These are phyloP conservation scores for Plagodis pulveraria DNA, from an alignment of 2,888 invertebrate species.

Conservation along the genomic window DNA sequence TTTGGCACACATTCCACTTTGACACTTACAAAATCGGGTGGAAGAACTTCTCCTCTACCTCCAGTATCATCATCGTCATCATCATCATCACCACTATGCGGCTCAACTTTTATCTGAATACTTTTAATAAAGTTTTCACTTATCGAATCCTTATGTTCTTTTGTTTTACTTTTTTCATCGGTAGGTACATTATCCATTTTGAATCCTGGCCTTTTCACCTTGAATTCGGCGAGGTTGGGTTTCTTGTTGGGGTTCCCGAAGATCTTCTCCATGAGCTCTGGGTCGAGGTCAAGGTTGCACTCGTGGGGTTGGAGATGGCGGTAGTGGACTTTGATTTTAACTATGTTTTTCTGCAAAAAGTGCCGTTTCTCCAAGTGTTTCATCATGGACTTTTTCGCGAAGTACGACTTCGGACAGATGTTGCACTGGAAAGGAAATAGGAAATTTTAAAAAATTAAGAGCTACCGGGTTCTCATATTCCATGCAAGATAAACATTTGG, in stretches of 20 bases:
- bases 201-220: too few relatives aligned
- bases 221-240: constrained; percentile 35
- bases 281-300: constrained; percentile 68
- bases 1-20: constrained; percentile 71
- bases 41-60: constrained; percentile 47
- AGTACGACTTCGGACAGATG: constrained; percentile 77
- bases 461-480: background rate
- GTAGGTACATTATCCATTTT: too few relatives aligned
- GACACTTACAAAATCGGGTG: constrained; percentile 76
- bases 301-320: constrained; percentile 69
- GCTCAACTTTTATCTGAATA: background rate
- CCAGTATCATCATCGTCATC: constrained; percentile 19
- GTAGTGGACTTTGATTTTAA: constrained; percentile 55
- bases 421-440: constrained; percentile 70
- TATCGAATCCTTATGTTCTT: background rate
- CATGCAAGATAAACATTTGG: background rate
- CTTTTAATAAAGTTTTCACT: background rate
- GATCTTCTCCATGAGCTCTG: constrained; percentile 65
- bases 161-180: too few relatives aligned
- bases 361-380: constrained; percentile 79
- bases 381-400: constrained; percentile 72
- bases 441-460: background rate
- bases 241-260: constrained; percentile 71
- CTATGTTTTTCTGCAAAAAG: constrained; percentile 1
- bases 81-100: background rate